Conservation (phyloP, 2,888 invertebrate genomes). For the Apamea epomidion region DNA sequence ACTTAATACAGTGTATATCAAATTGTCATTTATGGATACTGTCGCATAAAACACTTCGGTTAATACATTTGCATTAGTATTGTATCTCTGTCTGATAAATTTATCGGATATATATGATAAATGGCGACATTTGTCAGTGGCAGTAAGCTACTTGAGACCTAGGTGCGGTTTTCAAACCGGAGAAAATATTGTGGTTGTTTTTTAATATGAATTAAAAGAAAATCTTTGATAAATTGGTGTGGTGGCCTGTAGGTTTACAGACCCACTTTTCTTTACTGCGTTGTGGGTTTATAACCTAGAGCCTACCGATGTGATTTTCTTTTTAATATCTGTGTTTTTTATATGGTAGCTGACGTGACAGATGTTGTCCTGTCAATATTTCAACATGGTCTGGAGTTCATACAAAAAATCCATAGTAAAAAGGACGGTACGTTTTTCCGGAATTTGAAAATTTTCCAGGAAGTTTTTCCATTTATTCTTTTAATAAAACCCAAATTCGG, state of each 20-base stretch:
- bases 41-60: constrained; percentile 47
- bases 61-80: constrained; percentile 48
- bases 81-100: constrained; percentile 29
- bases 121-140: constrained; percentile 26
- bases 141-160: constrained; percentile 12
- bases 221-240: background rate
- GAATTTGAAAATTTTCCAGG: too few species aligned
- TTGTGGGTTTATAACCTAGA: background rate
- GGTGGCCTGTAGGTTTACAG: background rate
- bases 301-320: background rate
- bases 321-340: background rate
- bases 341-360: too few species aligned
- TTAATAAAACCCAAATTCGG: background rate
- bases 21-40: constrained; percentile 40
- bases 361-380: too few species aligned
- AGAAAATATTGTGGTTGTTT: background rate
- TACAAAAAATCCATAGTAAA: too few species aligned
- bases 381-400: too few species aligned
- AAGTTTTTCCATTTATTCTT: too few species aligned
- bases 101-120: constrained; percentile 48
- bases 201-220: background rate
- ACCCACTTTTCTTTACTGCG: background rate
- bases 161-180: constrained; percentile 1
- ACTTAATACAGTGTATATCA: constrained; percentile 35
- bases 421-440: too few species aligned